A percentile compares a stretch with the other conserved stretches of the same genome.
Conservation (phyloP, 1,140 invertebrate species). For the Bombus superbus region DNA sequence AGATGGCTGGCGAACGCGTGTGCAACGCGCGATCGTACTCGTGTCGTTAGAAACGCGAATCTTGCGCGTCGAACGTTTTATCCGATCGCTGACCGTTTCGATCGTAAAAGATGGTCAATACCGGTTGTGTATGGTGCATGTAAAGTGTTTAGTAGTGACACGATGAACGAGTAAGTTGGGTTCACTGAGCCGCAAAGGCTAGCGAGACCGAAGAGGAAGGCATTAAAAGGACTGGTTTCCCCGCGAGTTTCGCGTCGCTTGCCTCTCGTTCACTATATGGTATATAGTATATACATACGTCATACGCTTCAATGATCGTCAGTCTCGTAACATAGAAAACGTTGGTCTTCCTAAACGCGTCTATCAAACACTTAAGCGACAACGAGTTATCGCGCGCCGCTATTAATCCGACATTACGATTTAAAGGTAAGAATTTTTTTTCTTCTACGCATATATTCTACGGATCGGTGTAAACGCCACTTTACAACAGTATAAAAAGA, state of each 20-base stretch:
- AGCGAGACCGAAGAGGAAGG: slow-evolving; percentile 26
- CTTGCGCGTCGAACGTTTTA: slow-evolving; percentile 6
- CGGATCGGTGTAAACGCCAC: slow-evolving; percentile 59
- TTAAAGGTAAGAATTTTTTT: slow-evolving; percentile 39
- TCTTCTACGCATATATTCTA: slow-evolving; percentile 43
- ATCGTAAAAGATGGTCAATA: not conserved
- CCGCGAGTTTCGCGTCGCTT: not conserved
- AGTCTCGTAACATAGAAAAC: slow-evolving; percentile 58
- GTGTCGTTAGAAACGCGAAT: not conserved
- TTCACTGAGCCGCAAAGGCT: not conserved
- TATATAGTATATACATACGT: not conserved
- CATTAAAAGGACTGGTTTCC: not conserved
- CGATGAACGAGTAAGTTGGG: not conserved
- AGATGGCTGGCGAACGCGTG: not conserved
- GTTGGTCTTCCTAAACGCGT: slow-evolving; percentile 51
- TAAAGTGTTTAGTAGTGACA: not conserved
- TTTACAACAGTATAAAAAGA: slow-evolving; percentile 65
- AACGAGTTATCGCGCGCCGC: too few species aligned
- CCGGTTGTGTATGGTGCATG: not conserved
- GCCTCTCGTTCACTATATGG: not conserved
- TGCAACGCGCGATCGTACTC: not conserved
- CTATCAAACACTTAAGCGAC: slow-evolving; percentile 27
- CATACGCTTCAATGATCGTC: slow-evolving; percentile 22
- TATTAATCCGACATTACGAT: slow-evolving; percentile 21
- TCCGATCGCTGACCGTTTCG: not conserved